phyloP scores from a whole-genome alignment of 2,113 vertebrate species.

The Pantherophis guttatus region DNA sequence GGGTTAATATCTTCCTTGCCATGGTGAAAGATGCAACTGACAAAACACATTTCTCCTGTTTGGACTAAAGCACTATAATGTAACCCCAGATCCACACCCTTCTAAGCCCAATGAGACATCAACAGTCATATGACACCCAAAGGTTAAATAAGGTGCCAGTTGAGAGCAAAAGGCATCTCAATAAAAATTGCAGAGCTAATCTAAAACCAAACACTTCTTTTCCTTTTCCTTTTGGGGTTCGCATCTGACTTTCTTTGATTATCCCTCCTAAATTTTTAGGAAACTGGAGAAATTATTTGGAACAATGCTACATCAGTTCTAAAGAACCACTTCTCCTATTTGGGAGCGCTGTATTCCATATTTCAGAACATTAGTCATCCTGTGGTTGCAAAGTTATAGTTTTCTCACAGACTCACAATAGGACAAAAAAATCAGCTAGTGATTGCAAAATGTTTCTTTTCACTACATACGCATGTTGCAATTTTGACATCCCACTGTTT shows the following conservation, averaged over 20 bases:
- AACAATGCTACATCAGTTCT: not conserved
- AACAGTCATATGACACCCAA: not conserved
- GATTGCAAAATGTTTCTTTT: not conserved
- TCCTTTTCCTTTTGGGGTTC: not conserved
- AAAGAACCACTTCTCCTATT: not conserved
- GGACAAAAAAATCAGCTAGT: not conserved
- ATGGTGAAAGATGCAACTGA: not conserved
- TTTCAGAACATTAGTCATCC: not conserved
- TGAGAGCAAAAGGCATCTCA: not conserved
- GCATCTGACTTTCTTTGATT: not conserved
- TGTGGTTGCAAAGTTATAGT: not conserved
- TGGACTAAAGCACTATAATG: not conserved
- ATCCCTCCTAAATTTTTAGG: not conserved
- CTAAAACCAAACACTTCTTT: not conserved
- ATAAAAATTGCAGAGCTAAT: not conserved
- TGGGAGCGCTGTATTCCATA: not conserved
- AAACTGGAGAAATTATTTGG: not conserved
- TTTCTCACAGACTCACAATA: not conserved
- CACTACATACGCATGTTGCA: not conserved
- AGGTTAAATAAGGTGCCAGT: not conserved
- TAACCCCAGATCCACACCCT: not conserved
- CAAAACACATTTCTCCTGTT: not conserved
- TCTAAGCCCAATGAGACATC: not conserved
- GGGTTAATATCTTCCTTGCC: not conserved
- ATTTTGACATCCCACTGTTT: not conserved